These are phyloP conservation scores for Chymomyza costata DNA, from an alignment of 1,140 invertebrate genomes.

Conservation along the genomic window DNA sequence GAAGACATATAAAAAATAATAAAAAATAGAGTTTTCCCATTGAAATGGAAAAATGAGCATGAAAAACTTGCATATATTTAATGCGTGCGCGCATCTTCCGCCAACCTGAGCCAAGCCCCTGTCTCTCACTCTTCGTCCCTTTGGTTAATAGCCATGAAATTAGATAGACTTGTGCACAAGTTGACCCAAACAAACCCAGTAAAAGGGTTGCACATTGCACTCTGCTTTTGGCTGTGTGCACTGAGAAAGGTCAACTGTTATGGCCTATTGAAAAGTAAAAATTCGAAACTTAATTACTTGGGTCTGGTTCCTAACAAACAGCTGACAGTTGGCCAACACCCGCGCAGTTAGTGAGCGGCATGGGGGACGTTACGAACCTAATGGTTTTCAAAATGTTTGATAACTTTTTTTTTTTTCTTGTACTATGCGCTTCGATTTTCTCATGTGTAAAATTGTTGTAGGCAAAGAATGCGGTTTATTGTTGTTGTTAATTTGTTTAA, in stretches of 20 bases:
- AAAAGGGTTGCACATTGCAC: conserved; percentile 64
- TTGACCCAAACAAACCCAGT: conserved; percentile 47
- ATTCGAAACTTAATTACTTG: conserved; percentile 67
- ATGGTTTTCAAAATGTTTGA: conserved; percentile 53
- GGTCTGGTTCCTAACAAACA: conserved; percentile 55
- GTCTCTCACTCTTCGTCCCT: conserved; percentile 60
- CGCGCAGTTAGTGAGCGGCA: conserved; percentile 46
- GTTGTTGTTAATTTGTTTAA: conserved; percentile 68
- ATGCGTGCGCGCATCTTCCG: conserved; percentile 44
- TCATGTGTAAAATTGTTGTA: conserved; percentile 65
- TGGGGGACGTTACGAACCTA: conserved; percentile 8
- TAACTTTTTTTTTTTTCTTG: too few relatives aligned
- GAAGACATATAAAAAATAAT: too few relatives aligned
- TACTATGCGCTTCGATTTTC: conserved; percentile 64
- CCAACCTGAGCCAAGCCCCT: too few relatives aligned
- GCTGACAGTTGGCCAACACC: conserved; percentile 67
- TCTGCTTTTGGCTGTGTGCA: too few relatives aligned
- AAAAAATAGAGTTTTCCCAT: conserved; percentile 35
- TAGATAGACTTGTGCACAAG: conserved; percentile 46
- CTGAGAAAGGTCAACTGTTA: conserved; percentile 41
- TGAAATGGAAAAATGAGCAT: conserved; percentile 43
- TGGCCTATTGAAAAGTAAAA: conserved; percentile 59
- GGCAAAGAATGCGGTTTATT: conserved; percentile 18
- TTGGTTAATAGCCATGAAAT: conserved; percentile 68
- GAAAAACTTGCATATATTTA: conserved; percentile 55